phyloP scores from a whole-genome alignment of 2,797 vertebrate species.

The Clarias pachynema region DNA sequence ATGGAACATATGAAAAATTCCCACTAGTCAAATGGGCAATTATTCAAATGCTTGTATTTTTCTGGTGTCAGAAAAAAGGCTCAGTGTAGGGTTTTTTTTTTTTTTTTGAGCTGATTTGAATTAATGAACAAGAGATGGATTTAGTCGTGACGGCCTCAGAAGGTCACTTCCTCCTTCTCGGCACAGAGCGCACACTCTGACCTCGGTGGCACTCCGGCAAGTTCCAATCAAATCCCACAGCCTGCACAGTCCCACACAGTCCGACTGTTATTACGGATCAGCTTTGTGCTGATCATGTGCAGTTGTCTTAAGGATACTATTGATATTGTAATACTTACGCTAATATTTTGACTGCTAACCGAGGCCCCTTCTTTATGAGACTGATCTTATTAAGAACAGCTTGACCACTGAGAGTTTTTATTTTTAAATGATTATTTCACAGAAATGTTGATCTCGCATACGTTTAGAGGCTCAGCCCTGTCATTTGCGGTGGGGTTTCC shows the following conservation, averaged over 20 bases:
- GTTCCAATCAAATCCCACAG: constrained; percentile 32
- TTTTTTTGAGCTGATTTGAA: constrained; percentile 52
- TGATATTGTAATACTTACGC: not conserved
- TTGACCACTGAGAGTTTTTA: not conserved
- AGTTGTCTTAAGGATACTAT: not conserved
- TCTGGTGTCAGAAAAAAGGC: constrained; percentile 17
- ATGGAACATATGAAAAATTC: constrained; percentile 23
- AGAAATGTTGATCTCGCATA: not conserved
- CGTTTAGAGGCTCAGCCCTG: not conserved
- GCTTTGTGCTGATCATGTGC: not conserved
- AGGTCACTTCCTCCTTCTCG: constrained; percentile 58
- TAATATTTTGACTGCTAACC: not conserved
- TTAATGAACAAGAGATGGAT: constrained; percentile 57
- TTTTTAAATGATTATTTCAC: not conserved
- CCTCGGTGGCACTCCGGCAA: constrained; percentile 24
- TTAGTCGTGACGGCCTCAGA: constrained; percentile 44
- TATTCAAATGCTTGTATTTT: constrained; percentile 53
- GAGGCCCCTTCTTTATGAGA: not conserved
- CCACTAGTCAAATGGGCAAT: constrained; percentile 39
- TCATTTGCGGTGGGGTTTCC: constrained; percentile 50
- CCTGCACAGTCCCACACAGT: constrained; percentile 8
- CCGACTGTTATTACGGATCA: not conserved
- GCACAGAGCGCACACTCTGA: constrained; percentile 39
- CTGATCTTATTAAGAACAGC: not conserved
- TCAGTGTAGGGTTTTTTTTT: constrained; percentile 30